These are phyloP conservation scores for Corythaeola cristata DNA, from an alignment of 2,113 vertebrate genomes.

Conservation along the genomic window DNA sequence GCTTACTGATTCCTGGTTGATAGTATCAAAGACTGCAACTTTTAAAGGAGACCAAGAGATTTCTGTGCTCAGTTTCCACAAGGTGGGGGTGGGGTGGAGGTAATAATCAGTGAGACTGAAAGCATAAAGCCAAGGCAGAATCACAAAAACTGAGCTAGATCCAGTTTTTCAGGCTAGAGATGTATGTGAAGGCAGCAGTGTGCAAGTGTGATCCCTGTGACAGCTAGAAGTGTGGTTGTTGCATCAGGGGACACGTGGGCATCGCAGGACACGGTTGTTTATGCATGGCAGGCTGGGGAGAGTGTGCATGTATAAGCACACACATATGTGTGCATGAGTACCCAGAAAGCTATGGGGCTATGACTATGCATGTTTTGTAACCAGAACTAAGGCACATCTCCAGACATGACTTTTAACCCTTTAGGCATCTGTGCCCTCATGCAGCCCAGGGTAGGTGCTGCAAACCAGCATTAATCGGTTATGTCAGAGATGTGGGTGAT, in stretches of 20 bases:
- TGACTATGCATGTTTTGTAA: not conserved
- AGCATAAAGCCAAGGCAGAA: not conserved
- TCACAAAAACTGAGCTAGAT: not conserved
- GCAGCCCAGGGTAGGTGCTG: not conserved
- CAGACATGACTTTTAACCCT: not conserved
- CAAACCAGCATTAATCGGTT: not conserved
- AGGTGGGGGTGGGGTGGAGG: too few species aligned
- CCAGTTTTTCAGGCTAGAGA: not conserved
- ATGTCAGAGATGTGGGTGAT: not conserved
- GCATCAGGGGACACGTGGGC: fast-evolving
- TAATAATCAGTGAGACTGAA: not conserved
- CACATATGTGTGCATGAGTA: fast-evolving
- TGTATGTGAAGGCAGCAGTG: not conserved
- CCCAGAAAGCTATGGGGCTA: not conserved
- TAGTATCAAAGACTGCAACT: not conserved
- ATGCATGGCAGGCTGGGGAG: not conserved
- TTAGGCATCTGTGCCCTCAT: not conserved
- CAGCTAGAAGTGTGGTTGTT: not conserved
- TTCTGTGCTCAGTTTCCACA: not conserved
- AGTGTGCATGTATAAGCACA: fast-evolving
- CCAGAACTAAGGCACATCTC: not conserved
- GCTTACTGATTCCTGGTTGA: not conserved
- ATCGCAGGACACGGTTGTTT: not conserved
- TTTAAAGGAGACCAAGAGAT: not conserved
- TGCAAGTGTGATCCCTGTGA: not conserved